Evolutionary conservation across 2,113 vertebrate species (phyloP), one percentile per base, ranked within the genome.

Genomic region (Entomyzon cyanotis): DNA sequence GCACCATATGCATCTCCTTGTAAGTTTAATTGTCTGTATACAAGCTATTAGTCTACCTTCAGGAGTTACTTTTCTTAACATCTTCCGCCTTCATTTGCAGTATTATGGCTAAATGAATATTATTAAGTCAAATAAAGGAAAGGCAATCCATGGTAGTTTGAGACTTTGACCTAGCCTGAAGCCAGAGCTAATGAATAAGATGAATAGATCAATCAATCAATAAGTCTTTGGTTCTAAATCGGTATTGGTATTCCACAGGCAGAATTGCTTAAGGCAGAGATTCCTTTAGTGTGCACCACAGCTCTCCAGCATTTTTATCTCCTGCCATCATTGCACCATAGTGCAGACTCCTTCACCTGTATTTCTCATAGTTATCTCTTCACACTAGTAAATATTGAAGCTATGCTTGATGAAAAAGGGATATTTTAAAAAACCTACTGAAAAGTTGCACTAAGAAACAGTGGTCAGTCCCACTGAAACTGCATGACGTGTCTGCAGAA

Each of bases 21-120:
- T 86, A 94, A 74, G 94, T 89, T 92, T 95, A 97, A 97, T 96
- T 91, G 89, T 84, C 92, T 95, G 86, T 76, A 55, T 62, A 69
- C 44, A 94, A 93, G 79, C 87, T 78, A 93, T 97, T 95, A 95
- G 86, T 44, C 69, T 71, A 91, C 78, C 84, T 95, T 87, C 85
- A 91, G 80, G 87, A 97, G 33, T 82, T 91, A 74, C 64, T 87
- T 92, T 91, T 59, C 65, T 84, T 85, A 84, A 70, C 42, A 63
- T 55, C 81, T 62, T 93, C 30, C 59, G 94, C 39, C 25, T 75
- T 33, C 67, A 70, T 56, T 80, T 64, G 37, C 49, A 95, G 19
- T 23, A 39, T 73, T 85, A 63, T n/a, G 35, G 31, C 33, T 53
- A 90, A 84, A 86, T 1, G 3, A 89, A 46, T 84, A 75, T 18